Evolutionary conservation across 1,140 invertebrate genomes (phyloP), one percentile per base, ranked within the genome.

Genomic region (Aradophagus sp.): DNA sequence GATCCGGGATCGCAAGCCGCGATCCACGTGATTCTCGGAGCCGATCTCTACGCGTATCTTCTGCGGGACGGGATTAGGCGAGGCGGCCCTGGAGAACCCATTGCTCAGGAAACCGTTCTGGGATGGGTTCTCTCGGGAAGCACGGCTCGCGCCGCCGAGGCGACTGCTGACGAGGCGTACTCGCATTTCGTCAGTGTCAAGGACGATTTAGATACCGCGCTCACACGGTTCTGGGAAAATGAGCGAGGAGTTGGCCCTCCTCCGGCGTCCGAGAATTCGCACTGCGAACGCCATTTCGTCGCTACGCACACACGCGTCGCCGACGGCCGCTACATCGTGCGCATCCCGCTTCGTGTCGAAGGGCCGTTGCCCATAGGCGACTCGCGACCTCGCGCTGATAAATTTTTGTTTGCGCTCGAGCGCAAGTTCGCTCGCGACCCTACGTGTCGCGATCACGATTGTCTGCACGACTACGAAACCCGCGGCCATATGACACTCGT

Each of bases 401-500:
- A 8, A 5, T n/a, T 26, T 5, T 17, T 45, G 2, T 0, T 45
- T 6, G 13, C 2, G 10, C 4, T 38, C 0, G 52, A 45, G 19
- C 29, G 31, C 1, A 19, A 31, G 6, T 29, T 58, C 2, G 20
- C 12, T 0, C 20, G 20, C 12, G 15, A 8, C 6, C 16, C 12
- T 0, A 0, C 5, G 7, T 36, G 23, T 5, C 39, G 39, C 0
- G 20, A 56, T 36, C 5, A 34, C 1, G 1, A n/a, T 5, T 56
- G 44, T 16, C 23, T 59, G 41, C 19, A 0, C 11, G 42, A 59
- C 1, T 47, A 59, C 32, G 42, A 59, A 11, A 5, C 12, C 1
- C 3, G 16, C 14, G 42, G 32, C 0, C 55, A 59, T n/a, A 59
- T 59, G 55, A 27, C 19, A 2, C 42, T 8, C 1, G 34, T 44